Percentiles rank a stretch among this genome's conserved stretches.
Conservation (phyloP, 2,888 invertebrate species). For the Ctena decussata region DNA sequence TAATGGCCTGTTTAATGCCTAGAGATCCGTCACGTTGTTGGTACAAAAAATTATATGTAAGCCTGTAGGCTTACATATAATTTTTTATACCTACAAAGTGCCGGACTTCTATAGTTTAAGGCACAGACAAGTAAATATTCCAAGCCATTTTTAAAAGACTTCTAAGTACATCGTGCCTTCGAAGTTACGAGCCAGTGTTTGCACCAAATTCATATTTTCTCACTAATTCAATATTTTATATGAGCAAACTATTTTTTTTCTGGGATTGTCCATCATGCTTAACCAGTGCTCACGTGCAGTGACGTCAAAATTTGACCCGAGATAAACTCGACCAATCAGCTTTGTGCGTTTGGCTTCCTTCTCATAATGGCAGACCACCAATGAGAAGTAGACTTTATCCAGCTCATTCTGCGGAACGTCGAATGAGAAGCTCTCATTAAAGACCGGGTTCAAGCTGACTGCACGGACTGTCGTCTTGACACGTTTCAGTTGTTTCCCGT, state of each 20-base stretch:
- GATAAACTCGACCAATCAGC: slow-evolving; percentile 78
- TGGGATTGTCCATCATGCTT: slow-evolving; percentile 79
- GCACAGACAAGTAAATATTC: too few species aligned
- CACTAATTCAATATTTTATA: slow-evolving; percentile 69
- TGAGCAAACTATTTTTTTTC: slow-evolving; percentile 79
- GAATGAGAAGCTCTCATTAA: slow-evolving; percentile 80
- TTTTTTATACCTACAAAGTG: too few species aligned
- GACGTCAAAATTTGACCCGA: slow-evolving; percentile 77
- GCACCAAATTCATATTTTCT: too few species aligned
- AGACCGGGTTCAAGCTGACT: slow-evolving; percentile 75
- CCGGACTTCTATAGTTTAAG: too few species aligned
- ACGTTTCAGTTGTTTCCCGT: slow-evolving; percentile 79
- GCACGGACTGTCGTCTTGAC: slow-evolving; percentile 74
- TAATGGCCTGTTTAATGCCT: too few species aligned
- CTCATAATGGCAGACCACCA: slow-evolving; percentile 73
- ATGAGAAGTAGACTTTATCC: slow-evolving; percentile 78
- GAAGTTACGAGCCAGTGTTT: too few species aligned
- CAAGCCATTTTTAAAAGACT: too few species aligned
- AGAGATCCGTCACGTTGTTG: too few species aligned
- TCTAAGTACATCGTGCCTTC: too few species aligned
- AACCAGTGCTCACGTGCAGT: slow-evolving; percentile 77
- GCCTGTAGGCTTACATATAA: too few species aligned
- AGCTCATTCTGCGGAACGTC: slow-evolving; percentile 79
- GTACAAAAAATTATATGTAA: too few species aligned
- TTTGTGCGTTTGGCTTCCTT: slow-evolving; percentile 64